Percentiles rank a stretch among this genome's conserved stretches.
These are phyloP conservation scores for Larimichthys polyactis DNA, from an alignment of 2,113 vertebrate species.

Conservation along the genomic window DNA sequence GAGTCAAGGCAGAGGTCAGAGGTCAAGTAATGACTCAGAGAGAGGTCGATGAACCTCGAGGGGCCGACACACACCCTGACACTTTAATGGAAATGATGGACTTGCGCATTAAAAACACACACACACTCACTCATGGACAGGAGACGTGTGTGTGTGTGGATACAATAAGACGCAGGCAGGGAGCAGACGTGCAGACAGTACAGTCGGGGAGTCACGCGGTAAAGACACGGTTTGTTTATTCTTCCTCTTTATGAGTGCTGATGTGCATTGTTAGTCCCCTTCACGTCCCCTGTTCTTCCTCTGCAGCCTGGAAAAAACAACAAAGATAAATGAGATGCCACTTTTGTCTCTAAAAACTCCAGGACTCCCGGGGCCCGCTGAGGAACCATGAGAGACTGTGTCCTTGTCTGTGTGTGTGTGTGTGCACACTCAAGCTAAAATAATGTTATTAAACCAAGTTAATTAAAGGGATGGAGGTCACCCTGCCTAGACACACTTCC, in stretches of 20 bases:
- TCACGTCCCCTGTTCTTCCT: conserved; percentile 5
- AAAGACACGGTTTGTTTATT: not conserved
- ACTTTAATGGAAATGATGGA: conserved; percentile 50
- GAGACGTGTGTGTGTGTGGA: not conserved
- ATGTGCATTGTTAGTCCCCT: conserved; percentile 28
- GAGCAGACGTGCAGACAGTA: not conserved
- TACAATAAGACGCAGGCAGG: not conserved
- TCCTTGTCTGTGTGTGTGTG: conserved; percentile 36
- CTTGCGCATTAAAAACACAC: conserved; percentile 19
- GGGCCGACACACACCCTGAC: conserved; percentile 17
- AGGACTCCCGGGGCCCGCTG: conserved; percentile 34
- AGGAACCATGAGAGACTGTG: conserved; percentile 20
- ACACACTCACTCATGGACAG: conserved; percentile 1
- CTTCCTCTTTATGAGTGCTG: conserved; percentile 35
- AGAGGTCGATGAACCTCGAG: conserved; percentile 42
- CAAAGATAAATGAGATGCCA: conserved; percentile 61
- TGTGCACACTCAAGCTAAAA: conserved; percentile 31
- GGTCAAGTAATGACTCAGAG: conserved; percentile 67
- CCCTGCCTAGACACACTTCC: conserved; percentile 39
- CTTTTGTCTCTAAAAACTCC: conserved; percentile 33
- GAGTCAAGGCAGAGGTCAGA: conserved; percentile 20
- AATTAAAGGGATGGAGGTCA: conserved; percentile 62
- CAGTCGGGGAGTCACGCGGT: not conserved
- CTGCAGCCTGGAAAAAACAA: conserved; percentile 34
- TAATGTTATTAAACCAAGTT: conserved; percentile 59